Base-by-base conservation (phyloP, 2,113 vertebrate genomes). In the Tangachromis dhanisi region DNA sequence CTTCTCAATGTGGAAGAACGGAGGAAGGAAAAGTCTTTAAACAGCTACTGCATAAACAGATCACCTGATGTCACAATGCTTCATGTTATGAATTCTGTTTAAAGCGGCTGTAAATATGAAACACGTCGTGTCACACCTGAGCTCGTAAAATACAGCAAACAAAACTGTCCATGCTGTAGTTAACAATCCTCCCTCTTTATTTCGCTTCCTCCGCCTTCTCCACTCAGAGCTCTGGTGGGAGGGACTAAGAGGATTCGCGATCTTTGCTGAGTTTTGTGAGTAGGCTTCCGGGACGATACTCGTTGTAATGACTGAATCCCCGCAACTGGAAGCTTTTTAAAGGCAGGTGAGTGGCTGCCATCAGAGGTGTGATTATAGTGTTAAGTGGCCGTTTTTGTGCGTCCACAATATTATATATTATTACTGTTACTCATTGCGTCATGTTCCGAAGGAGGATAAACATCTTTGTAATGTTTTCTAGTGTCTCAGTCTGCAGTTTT, bases 161-260 rank as follows among this genome's bases (percentile, higher is more conserved):
- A 26, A 10, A 7, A 45, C 38, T 26, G 38, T 26, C 24, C 1
- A 10, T 0, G 38, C 13, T 42, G 38, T 42, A 7, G 3, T 42
- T 40, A 42, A 68, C 2, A 26, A 16, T 7, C 40, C 40, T 71
- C 66, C 38, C n/a, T 71, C 38, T 42, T 71, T 21, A 14, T 6
- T 40, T 24, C 38, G 14, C 68, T 73, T 17, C 21, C 68, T 16
- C 21, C 38, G 13, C 21, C 13, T 73, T 1, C 68, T 76, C 68
- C 68, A 45, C 40, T 47, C 68, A 26, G 21, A 26, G 4, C 68
- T 26, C 13, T 17, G 14, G 40, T 47, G 68, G 68, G 68, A 29
- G 68, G 40, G 40, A 17, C 40, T 29, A 26, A 76, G 40, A 16
- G 21, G 38, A 7, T 42, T 16, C 5, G 13, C 9, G 9, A 10